Evolutionary conservation across 2,888 invertebrate genomes (phyloP), one percentile per base, ranked within the genome.

Genomic region (Meganola albula): DNA sequence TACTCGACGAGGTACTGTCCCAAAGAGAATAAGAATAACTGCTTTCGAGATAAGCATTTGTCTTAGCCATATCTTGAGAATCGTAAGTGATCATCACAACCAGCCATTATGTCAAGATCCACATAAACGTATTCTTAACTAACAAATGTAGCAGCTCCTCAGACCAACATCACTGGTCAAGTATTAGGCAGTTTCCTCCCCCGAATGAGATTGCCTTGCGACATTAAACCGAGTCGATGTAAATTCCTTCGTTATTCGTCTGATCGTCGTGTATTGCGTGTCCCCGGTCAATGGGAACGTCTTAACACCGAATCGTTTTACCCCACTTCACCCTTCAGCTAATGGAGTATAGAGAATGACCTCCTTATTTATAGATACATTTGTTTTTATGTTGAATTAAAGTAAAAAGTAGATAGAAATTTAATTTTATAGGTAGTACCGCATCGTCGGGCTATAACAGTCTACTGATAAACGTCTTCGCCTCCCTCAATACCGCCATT

Each of bases 141-240:
- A 38, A 36, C 44, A 44, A 40, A 42, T 42, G 35, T 49, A 36
- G 56, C 46, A 60, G 59, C 60, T 40, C 34, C 40, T 22, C 44
- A 55, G 74, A 48, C 63, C 76, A 58, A 40, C 48, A 48, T 56
- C 25, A 34, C 49, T 75, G 78, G 83, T 58, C 43, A 54, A 32
- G 40, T 37, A 57, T 58, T 55, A 57, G 61, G 59, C 68, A 61
- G 74, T 71, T 76, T 77, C 77, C 80, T 74, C 61, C 58, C 60
- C 59, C 67, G 66, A 83, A 83, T 75, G 80, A 83, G 79, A 83
- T 83, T 80, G 79, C 76, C 63, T 63, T 74, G 75, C 75, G 77
- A 83, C 80, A 83, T 84, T 85, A 83, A 77, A 74, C 80, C 71
- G 57, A 64, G 69, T 74, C 72, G 72, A 83, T 83, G 80, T 82